These are phyloP conservation scores for Oreamnos americanus DNA, from an alignment of 2,113 vertebrate genomes.

Conservation along the genomic window DNA sequence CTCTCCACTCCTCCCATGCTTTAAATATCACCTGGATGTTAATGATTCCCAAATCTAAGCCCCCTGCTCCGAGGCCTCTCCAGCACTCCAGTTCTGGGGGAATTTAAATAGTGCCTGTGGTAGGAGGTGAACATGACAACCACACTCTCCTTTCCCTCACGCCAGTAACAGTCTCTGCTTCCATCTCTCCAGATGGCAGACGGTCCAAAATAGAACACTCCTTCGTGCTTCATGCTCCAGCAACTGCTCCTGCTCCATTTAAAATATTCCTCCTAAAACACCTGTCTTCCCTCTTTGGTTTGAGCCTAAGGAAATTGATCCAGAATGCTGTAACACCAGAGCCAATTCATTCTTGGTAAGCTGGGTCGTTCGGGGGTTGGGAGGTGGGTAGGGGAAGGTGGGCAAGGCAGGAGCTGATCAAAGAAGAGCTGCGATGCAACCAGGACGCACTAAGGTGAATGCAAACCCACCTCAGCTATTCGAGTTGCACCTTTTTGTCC, in stretches of 20 bases:
- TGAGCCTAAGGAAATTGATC: constrained; percentile 24
- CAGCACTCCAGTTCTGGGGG: constrained; percentile 11
- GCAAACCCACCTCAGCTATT: not conserved
- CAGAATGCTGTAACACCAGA: not conserved
- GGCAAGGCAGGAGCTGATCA: not conserved
- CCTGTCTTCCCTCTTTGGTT: constrained; percentile 58
- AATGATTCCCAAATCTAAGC: not conserved
- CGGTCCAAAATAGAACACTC: constrained; percentile 64
- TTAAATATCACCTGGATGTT: not conserved
- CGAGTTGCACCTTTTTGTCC: not conserved
- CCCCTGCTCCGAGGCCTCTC: not conserved
- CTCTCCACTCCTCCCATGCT: not conserved
- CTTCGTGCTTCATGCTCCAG: constrained; percentile 38
- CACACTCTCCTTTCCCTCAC: constrained; percentile 8
- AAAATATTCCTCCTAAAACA: constrained; percentile 61
- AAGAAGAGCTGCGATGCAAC: too few relatives aligned
- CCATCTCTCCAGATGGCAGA: constrained; percentile 71
- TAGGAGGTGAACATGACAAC: constrained; percentile 65
- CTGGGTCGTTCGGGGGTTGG: not conserved
- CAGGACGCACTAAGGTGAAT: not conserved
- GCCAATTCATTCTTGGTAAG: not conserved
- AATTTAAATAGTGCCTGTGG: constrained; percentile 48
- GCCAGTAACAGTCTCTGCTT: constrained; percentile 38
- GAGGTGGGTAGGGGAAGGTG: not conserved
- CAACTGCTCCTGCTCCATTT: constrained; percentile 66